A percentile compares a stretch with the other conserved stretches of the same genome.
These are phyloP conservation scores for Polietes domitor DNA, from an alignment of 2,888 invertebrate species.

Conservation along the genomic window DNA sequence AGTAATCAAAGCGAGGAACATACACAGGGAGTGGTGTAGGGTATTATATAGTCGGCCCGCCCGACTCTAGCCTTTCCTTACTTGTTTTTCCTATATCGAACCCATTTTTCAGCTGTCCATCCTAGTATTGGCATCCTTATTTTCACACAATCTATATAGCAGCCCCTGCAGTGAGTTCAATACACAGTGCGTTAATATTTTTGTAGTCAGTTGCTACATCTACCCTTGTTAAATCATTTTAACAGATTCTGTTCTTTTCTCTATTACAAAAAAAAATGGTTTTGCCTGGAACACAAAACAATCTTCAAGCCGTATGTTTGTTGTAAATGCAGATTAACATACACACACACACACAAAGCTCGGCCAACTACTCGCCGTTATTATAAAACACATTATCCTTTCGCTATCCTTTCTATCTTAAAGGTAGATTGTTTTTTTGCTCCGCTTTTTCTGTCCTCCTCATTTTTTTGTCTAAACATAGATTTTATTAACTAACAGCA, in stretches of 20 bases:
- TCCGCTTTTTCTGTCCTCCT: not conserved
- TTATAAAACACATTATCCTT: slow-evolving; percentile 20
- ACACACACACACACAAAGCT: slow-evolving; percentile 3
- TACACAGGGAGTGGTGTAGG: too few species aligned
- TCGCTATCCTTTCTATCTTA: not conserved
- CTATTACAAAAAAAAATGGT: not conserved
- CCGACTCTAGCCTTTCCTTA: too few species aligned
- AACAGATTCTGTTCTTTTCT: not conserved
- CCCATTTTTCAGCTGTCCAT: too few species aligned
- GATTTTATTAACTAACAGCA: slow-evolving; percentile 18
- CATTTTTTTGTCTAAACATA: slow-evolving; percentile 14
- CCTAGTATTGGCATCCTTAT: too few species aligned
- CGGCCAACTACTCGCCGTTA: not conserved
- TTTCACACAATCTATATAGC: not conserved
- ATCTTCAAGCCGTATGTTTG: too few species aligned
- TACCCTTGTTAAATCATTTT: slow-evolving; percentile 4
- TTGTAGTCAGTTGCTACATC: not conserved
- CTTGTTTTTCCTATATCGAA: too few species aligned
- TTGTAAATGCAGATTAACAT: not conserved
- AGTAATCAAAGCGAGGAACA: too few species aligned
- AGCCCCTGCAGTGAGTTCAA: not conserved
- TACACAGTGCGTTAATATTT: not conserved
- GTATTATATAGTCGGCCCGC: too few species aligned
- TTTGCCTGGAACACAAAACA: not conserved
- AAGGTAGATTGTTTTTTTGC: not conserved